These are phyloP conservation scores for Rhincodon typus DNA, from an alignment of 2,797 vertebrate genomes.

Conservation along the genomic window DNA sequence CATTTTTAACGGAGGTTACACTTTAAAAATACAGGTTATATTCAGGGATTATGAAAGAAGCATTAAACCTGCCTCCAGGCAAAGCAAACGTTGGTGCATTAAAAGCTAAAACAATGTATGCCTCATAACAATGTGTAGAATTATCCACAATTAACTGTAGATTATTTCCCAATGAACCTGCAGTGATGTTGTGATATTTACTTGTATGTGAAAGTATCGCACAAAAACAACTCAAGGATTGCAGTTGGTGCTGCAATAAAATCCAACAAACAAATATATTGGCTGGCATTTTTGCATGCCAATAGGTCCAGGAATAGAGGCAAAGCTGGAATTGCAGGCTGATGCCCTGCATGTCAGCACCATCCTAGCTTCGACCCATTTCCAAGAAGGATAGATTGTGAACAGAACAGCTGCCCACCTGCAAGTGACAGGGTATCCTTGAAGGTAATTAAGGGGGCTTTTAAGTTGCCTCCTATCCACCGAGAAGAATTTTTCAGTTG, in stretches of 20 bases:
- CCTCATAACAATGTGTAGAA: not conserved
- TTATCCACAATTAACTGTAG: not conserved
- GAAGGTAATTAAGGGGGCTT: not conserved
- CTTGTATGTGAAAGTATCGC: not conserved
- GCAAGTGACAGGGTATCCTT: not conserved
- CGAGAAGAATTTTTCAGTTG: not conserved
- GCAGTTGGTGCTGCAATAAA: not conserved
- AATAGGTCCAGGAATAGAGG: not conserved
- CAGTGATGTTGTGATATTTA: not conserved
- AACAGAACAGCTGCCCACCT: not conserved
- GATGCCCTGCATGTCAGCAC: no score
- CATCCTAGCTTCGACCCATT: not conserved
- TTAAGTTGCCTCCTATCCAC: not conserved
- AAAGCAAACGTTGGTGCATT: constrained; percentile 1
- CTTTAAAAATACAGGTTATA: not conserved
- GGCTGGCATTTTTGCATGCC: not conserved
- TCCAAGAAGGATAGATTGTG: not conserved
- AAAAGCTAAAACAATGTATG: not conserved
- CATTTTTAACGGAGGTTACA: not conserved
- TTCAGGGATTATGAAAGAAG: constrained; percentile 8
- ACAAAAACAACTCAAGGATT: not conserved
- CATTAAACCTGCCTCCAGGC: not conserved
- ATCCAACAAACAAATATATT: not conserved
- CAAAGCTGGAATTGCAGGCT: not conserved
- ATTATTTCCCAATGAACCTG: not conserved